A percentile compares a stretch with the other conserved stretches of the same genome.
These are phyloP conservation scores for Platynereis dumerilii DNA, from an alignment of 2,888 invertebrate species.

Conservation along the genomic window DNA sequence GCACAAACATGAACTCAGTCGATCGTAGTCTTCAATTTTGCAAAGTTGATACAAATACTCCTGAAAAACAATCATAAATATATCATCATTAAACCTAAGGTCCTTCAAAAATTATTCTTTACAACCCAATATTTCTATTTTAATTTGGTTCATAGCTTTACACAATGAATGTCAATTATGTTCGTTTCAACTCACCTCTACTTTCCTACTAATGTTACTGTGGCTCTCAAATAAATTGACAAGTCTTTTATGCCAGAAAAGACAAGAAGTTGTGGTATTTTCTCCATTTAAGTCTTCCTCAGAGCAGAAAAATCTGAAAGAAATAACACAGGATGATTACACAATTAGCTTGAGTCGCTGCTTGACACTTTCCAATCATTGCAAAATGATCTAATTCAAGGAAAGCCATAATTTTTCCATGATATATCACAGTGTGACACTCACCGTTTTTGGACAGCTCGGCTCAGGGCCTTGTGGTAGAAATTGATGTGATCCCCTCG, in stretches of 20 bases:
- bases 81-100: too few relatives aligned
- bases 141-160: too few relatives aligned
- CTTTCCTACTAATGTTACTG: slow-evolving; percentile 50
- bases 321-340: not conserved
- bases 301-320: not conserved
- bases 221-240: slow-evolving; percentile 53
- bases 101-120: not conserved
- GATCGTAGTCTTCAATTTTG: slow-evolving; percentile 52
- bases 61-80: slow-evolving; percentile 34
- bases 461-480: slow-evolving; percentile 35
- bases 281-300: too few relatives aligned
- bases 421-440: too few relatives aligned
- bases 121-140: not conserved
- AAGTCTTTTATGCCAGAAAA: slow-evolving; percentile 55
- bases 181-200: slow-evolving; percentile 46
- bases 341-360: too few relatives aligned
- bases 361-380: too few relatives aligned
- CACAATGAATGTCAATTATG: too few relatives aligned
- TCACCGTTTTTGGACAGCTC: slow-evolving; percentile 33
- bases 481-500: slow-evolving; percentile 35
- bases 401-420: too few relatives aligned
- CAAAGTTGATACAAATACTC: slow-evolving; percentile 58
- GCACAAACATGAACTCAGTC: slow-evolving; percentile 51
- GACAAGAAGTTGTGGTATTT: not conserved
- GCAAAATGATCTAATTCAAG: too few relatives aligned